A percentile compares a stretch with the other conserved stretches of the same genome.
Evolutionary conservation across 2,888 invertebrate species (phyloP).

Genomic region (Maniola hyperantus): DNA sequence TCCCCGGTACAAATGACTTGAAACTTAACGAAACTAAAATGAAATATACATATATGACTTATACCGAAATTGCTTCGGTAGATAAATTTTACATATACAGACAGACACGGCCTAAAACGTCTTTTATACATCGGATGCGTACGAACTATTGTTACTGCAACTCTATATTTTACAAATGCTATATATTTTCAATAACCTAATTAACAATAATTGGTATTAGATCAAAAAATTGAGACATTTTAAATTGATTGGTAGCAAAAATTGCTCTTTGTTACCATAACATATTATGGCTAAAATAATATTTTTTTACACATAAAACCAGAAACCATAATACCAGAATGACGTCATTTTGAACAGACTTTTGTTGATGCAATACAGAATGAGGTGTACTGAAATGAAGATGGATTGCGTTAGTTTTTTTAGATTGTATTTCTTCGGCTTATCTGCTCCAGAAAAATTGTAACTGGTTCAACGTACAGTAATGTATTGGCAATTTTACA

Average conservation of each 20-base stretch:
- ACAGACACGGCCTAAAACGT: not conserved
- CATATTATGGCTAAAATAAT: not conserved
- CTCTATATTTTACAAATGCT: not conserved
- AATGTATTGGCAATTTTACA: too few relatives aligned
- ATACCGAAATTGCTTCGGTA: slow-evolving; percentile 13
- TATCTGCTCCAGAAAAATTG: not conserved
- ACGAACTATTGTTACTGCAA: not conserved
- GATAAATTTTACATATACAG: slow-evolving; percentile 14
- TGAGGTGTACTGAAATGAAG: not conserved
- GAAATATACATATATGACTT: slow-evolving; percentile 10
- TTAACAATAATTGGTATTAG: not conserved
- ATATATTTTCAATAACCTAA: not conserved
- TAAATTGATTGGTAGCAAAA: not conserved
- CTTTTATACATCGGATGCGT: not conserved
- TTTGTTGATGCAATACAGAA: not conserved
- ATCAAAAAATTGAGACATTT: not conserved
- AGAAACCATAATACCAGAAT: too few relatives aligned
- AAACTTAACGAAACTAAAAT: slow-evolving; percentile 17
- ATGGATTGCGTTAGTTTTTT: not conserved
- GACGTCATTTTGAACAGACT: not conserved
- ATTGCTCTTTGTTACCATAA: not conserved
- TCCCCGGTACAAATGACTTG: slow-evolving; percentile 1
- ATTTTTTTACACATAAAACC: not conserved
- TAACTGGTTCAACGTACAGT: not conserved
- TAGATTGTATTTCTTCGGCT: not conserved